A percentile compares a stretch with the other conserved stretches of the same genome.
Conservation (phyloP, 2,888 invertebrate genomes). For the Parnassius smintheus region DNA sequence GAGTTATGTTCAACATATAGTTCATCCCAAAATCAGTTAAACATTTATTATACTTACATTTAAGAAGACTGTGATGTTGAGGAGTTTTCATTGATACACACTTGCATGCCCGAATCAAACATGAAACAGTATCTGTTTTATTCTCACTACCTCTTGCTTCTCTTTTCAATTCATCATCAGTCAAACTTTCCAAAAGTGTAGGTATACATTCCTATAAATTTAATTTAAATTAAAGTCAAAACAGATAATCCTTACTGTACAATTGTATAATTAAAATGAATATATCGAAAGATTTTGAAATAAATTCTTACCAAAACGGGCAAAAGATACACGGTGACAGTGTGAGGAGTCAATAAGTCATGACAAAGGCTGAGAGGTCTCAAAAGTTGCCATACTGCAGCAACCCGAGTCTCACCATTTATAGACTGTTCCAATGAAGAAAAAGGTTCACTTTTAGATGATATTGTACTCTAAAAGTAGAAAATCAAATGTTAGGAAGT, state of each 20-base stretch:
- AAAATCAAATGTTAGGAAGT: background rate
- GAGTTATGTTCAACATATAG: no score
- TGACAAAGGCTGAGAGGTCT: constrained; percentile 96
- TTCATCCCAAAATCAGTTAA: no score
- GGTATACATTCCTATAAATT: constrained; percentile 90
- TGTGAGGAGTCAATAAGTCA: constrained; percentile 93
- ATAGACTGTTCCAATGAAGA: constrained; percentile 66
- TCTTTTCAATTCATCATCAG: constrained; percentile 96
- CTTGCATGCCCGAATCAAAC: constrained; percentile 95
- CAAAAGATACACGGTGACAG: constrained; percentile 95
- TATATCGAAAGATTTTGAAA: background rate
- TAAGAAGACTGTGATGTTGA: constrained; percentile 87
- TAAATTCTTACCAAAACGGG: constrained; percentile 88
- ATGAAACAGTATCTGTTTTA: constrained; percentile 97
- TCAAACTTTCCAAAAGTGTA: constrained; percentile 93
- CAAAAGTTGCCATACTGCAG: constrained; percentile 83
- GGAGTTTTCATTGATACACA: constrained; percentile 92
- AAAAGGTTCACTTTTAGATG: constrained; percentile 61
- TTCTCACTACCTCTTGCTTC: constrained; percentile 96
- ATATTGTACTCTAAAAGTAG: constrained; percentile 43
- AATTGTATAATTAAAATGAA: no score
- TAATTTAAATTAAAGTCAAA: constrained; percentile 13
- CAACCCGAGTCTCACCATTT: constrained; percentile 66
- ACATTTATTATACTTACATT: constrained; percentile 60
- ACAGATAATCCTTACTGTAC: no score